Evolutionary conservation across 2,797 vertebrate species (phyloP).

Genomic region (Catamblyrhynchus diadema): DNA sequence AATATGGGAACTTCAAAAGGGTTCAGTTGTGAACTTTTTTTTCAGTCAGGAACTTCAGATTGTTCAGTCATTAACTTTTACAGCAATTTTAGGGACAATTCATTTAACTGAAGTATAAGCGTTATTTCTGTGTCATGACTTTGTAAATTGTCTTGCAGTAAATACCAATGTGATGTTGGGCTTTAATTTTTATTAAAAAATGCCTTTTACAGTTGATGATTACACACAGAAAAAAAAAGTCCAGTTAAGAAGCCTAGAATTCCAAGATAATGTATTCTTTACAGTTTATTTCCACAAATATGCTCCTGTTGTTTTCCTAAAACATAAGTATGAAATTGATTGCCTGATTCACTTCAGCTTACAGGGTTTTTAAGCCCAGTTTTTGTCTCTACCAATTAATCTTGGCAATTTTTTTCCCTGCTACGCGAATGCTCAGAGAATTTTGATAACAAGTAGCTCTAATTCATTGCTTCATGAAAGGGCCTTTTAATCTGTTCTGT

Average conservation of each 20-base stretch:
- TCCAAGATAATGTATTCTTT: background rate
- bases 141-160: slow-evolving; percentile 43
- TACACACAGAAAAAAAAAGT: slow-evolving; percentile 23
- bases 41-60: background rate
- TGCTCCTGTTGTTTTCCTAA: background rate
- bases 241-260: background rate
- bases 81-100: background rate
- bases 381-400: slow-evolving; percentile 50
- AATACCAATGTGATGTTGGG: slow-evolving; percentile 36
- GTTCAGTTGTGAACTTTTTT: background rate
- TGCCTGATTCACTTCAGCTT: background rate
- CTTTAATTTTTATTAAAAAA: background rate
- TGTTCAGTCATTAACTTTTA: background rate
- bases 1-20: background rate
- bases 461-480: background rate
- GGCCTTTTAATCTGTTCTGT: background rate
- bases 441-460: background rate
- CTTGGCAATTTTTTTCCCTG: background rate
- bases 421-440: background rate
- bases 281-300: background rate
- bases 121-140: slow-evolving; percentile 28
- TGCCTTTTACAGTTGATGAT: slow-evolving; percentile 1
- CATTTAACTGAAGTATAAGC: background rate
- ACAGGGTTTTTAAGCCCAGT: background rate
- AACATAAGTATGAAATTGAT: background rate